Percentiles rank a stretch among this genome's conserved stretches.
Conservation (phyloP, 2,888 invertebrate genomes). For the Acleris literana region DNA sequence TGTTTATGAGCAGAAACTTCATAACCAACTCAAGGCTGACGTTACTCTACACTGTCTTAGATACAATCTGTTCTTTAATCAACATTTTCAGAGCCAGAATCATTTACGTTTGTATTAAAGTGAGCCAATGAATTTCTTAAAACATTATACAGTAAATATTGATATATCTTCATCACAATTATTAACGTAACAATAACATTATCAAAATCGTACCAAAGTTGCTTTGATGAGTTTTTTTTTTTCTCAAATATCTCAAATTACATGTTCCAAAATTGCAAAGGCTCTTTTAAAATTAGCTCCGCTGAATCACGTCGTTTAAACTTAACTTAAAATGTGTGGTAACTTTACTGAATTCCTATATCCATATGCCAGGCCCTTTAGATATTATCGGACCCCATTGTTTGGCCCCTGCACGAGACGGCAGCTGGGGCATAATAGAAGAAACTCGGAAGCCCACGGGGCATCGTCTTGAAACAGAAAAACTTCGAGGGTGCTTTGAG, state of each 20-base stretch:
- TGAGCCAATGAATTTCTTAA: neutral
- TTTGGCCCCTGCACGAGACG: conserved; percentile 13
- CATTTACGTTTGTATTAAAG: no score
- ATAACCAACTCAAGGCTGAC: neutral
- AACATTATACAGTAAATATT: neutral
- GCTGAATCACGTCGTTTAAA: neutral
- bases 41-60: neutral
- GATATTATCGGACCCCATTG: conserved; percentile 20
- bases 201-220: neutral
- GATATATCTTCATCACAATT: neutral
- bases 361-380: conserved; percentile 1
- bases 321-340: neutral
- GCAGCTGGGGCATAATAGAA: neutral
- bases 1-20: neutral
- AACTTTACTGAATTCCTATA: neutral
- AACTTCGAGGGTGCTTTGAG: conserved; percentile 10
- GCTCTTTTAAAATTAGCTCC: neutral
- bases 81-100: neutral
- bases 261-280: neutral
- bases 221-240: no score
- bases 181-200: neutral
- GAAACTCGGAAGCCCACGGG: conserved; percentile 25
- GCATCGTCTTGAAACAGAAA: conserved; percentile 13
- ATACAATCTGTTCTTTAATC: neutral
- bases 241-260: neutral